A percentile compares a stretch with the other conserved stretches of the same genome.
Evolutionary conservation across 2,113 vertebrate species (phyloP).

Genomic region (Melanotaenia duboulayi): DNA sequence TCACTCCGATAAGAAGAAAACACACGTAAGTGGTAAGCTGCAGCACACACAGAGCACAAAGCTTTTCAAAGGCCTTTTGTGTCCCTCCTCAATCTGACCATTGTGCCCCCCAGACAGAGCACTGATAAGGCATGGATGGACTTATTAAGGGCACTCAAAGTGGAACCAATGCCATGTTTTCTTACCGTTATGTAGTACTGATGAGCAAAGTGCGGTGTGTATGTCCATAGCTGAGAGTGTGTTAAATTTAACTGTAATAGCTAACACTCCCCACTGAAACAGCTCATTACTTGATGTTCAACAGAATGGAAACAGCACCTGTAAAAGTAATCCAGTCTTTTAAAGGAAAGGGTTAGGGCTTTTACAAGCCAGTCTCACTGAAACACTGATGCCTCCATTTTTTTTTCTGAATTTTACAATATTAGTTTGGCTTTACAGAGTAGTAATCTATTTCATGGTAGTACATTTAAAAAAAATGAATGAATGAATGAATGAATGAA

Average conservation of each 20-base stretch:
- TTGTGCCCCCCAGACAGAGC: conserved; percentile 74
- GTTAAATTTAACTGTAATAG: conserved; percentile 44
- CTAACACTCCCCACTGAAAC: conserved; percentile 26
- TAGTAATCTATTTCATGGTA: too few relatives aligned
- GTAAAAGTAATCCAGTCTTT: conserved; percentile 27
- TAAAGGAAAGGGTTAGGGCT: conserved; percentile 14
- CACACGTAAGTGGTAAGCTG: conserved; percentile 49
- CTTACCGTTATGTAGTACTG: conserved; percentile 54
- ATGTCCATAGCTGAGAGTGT: conserved; percentile 24
- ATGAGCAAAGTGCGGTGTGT: conserved; percentile 48
- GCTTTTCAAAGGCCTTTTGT: conserved; percentile 73
- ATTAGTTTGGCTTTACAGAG: too few relatives aligned
- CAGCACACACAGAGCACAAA: conserved; percentile 67
- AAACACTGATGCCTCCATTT: not conserved
- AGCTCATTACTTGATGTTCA: conserved; percentile 55
- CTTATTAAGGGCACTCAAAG: conserved; percentile 73
- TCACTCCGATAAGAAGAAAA: conserved; percentile 57
- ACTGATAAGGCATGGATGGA: conserved; percentile 74
- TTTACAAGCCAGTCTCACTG: not conserved
- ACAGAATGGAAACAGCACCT: conserved; percentile 39
- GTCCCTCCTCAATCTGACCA: conserved; percentile 72
- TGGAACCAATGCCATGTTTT: conserved; percentile 63
- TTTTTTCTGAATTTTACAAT: not conserved
- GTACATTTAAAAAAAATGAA: too few relatives aligned
- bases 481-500: too few relatives aligned